Evolutionary conservation across 2,797 vertebrate genomes (phyloP), one percentile per base, ranked within the genome.

Genomic region (Tenualosa thibaudeaui): DNA sequence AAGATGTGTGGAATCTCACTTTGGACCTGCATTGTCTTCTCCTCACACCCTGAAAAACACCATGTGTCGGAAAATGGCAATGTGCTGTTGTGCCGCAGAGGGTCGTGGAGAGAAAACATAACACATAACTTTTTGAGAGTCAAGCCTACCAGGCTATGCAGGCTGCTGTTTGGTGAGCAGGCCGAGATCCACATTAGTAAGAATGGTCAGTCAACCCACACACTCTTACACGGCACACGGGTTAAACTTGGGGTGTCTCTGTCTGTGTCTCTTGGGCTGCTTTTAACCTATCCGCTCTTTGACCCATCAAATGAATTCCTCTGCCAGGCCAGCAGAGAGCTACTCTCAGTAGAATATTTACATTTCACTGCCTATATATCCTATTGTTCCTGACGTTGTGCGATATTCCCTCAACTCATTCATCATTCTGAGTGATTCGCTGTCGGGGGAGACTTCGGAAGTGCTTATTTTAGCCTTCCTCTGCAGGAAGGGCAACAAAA

Each of bases 381-480:
- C n/a, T 60, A 71, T 71, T 4, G 50, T 86, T 86, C 78, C 81
- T 87, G 81, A 51, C 53, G 8, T 81, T 81, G 82, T 75, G 82
- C 53, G 83, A 54, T 81, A 86, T 89, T 87, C 88, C 81, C 86
- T 81, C 81, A 78, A 65, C 75, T 83, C 84, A 84, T 91, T 89
- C 81, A 62, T 90, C 90, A 90, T 88, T 91, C 81, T 87, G 81
- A 84, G 78, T 89, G 83, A 88, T 87, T 85, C 83, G 56, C 49
- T 86, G 88, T 90, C 90, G 86, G 71, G 85, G 89, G 89, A 90
- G 87, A 88, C 82, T 88, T 90, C 89, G 88, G 89, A 91, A 88
- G 90, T 89, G 90, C 81, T 82, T 89, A 87, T 93, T 92, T 89
- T 93, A 85, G 89, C 86, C 86, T 46, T 46, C 17, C 71, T 46